Evolutionary conservation across 2,113 vertebrate genomes (phyloP).

Genomic region (Proterorhinus semilunaris): DNA sequence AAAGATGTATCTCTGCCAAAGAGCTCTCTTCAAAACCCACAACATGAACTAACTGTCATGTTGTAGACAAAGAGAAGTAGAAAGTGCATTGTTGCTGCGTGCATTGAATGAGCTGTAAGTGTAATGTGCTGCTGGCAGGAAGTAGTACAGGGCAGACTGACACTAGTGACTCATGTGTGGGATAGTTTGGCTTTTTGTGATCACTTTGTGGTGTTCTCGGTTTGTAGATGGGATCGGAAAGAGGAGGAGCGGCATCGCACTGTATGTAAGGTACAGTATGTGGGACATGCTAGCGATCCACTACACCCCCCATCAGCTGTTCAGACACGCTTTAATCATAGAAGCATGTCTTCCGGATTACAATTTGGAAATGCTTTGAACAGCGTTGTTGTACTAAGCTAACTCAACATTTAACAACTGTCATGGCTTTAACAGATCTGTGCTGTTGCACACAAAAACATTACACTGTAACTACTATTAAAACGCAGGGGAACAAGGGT

Average conservation of each 20-base stretch:
- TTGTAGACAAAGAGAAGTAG: background rate
- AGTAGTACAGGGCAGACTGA: no score
- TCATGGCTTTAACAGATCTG: background rate
- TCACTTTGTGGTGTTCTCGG: conserved; percentile 21
- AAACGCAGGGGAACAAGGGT: background rate
- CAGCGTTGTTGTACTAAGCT: background rate
- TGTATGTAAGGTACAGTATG: conserved; percentile 42
- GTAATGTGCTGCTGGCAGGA: background rate
- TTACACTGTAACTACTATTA: background rate
- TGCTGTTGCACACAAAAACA: background rate
- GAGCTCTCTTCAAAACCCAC: background rate
- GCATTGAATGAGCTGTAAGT: background rate
- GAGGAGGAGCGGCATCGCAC: conserved; percentile 40
- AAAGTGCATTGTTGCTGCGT: background rate
- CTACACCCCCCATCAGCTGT: background rate
- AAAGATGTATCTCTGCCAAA: conserved; percentile 31
- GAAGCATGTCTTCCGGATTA: background rate
- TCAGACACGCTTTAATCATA: background rate
- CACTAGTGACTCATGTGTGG: background rate
- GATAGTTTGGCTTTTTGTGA: background rate
- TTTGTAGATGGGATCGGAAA: conserved; percentile 68
- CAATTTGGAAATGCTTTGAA: background rate
- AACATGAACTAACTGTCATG: background rate
- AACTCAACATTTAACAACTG: background rate
- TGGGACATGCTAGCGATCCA: conserved; percentile 12